Base-by-base conservation (phyloP, 2,113 vertebrate species). In the Phasianus colchicus region DNA sequence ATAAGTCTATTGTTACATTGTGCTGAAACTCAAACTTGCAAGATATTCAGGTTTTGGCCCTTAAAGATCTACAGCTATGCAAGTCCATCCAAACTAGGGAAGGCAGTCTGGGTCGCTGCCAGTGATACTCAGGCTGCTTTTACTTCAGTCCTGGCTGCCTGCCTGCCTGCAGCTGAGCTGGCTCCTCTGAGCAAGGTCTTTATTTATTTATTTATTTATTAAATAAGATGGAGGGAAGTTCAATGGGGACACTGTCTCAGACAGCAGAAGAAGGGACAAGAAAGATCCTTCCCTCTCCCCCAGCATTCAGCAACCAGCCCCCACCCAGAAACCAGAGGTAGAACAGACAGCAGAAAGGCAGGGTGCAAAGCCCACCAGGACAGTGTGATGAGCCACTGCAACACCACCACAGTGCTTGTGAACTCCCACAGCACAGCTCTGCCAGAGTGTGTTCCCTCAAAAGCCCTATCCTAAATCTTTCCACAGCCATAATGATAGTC, bases 111-210 rank as follows among this genome's bases (percentile, higher is more conserved):
- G 76, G 54, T 10, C 25, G 19, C 2, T 92, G 90, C 90, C 88
- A 94, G 40, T 18, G 80, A 86, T 78, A 75, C 48, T 93, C 30
- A 52, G 66, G 52, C 93, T 92, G 83, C 60, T 95, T 94, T 92
- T 90, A 90, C 86, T 93, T 86, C 76, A 84, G 61, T 45, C 38
- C 52, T 96, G 92, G 88, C 86, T 93, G 90, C 34, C 42, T 43
- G 42, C 47, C 89, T 93, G 87, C 72, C 82, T 82, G 79, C 90
- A 95, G 90, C 86, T 76, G 88, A 92, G 72, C 29, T 92, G 38
- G 88, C 83, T 90, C 30, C 90, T 86, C 90, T 64, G 32, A 95
- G 72, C 83, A 94, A 74, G 67, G 63, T 92, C 32, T 11, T 78
- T 32, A 60, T 73, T 12, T 15, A 10, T 17, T 25, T 13, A 3